Evolutionary conservation across 2,113 vertebrate genomes (phyloP).

Genomic region (Phodopus roborovskii): DNA sequence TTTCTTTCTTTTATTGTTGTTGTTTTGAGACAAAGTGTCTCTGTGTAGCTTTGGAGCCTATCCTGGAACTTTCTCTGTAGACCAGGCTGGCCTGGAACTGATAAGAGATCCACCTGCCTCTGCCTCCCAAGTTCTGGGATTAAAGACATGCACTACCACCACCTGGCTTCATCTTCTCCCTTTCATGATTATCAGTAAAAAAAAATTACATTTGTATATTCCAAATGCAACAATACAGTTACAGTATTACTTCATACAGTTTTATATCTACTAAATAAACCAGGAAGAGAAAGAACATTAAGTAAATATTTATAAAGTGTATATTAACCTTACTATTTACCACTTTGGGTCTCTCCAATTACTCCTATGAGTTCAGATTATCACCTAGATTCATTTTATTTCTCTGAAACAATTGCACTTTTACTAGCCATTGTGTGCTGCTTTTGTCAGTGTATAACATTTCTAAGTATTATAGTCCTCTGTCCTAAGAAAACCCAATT

Average conservation of each 20-base stretch:
- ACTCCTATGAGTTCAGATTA: not conserved
- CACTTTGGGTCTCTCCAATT: not conserved
- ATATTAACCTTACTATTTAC: not conserved
- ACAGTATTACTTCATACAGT: not conserved
- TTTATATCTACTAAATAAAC: not conserved
- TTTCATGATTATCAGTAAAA: not conserved
- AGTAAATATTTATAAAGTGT: not conserved
- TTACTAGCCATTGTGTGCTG: not conserved
- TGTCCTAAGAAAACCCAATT: not conserved
- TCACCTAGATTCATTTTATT: not conserved
- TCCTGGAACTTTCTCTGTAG: too few species aligned
- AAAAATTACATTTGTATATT: not conserved
- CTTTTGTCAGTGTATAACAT: not conserved
- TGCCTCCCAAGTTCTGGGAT: too few species aligned
- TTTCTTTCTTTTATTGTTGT: too few species aligned
- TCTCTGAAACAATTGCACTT: not conserved
- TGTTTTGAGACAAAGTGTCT: too few species aligned
- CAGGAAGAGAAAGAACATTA: not conserved
- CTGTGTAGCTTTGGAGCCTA: too few species aligned
- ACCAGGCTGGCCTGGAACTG: too few species aligned
- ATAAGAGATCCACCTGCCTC: too few species aligned
- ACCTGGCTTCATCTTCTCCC: not conserved
- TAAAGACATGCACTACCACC: too few species aligned
- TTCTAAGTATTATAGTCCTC: not conserved
- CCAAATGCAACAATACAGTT: not conserved